Evolutionary conservation across 2,888 invertebrate species (phyloP).

Genomic region (Griposia aprilina): DNA sequence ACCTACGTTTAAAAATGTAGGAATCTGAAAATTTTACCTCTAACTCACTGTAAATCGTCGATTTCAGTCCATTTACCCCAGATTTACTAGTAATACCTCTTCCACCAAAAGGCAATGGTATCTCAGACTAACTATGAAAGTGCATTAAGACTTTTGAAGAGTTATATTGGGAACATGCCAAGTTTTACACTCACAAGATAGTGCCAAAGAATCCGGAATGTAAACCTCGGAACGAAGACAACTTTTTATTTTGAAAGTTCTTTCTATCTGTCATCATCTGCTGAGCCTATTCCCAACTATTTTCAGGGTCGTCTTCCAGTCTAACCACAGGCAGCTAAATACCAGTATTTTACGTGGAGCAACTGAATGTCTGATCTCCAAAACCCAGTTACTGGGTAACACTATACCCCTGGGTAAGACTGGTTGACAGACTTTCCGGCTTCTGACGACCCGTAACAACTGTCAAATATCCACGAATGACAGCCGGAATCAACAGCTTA

Average conservation of each 20-base stretch:
- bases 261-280: too few relatives aligned
- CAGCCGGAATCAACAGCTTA: too few relatives aligned
- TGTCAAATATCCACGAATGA: too few relatives aligned
- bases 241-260: not conserved
- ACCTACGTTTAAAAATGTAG: not conserved
- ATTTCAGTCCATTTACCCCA: not conserved
- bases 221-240: not conserved
- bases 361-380: too few relatives aligned
- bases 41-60: not conserved
- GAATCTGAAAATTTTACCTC: not conserved
- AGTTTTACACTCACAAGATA: not conserved
- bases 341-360: too few relatives aligned
- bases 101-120: not conserved
- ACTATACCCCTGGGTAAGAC: too few relatives aligned
- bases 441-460: too few relatives aligned
- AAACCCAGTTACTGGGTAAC: too few relatives aligned
- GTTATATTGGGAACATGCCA: not conserved
- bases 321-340: too few relatives aligned
- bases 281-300: too few relatives aligned
- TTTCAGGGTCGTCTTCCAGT: too few relatives aligned
- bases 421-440: too few relatives aligned
- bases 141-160: not conserved
- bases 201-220: not conserved
- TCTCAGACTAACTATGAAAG: not conserved
- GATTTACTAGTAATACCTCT: not conserved